These are phyloP conservation scores for Drosophila neonasuta DNA, from an alignment of 2,888 invertebrate species.

Conservation along the genomic window DNA sequence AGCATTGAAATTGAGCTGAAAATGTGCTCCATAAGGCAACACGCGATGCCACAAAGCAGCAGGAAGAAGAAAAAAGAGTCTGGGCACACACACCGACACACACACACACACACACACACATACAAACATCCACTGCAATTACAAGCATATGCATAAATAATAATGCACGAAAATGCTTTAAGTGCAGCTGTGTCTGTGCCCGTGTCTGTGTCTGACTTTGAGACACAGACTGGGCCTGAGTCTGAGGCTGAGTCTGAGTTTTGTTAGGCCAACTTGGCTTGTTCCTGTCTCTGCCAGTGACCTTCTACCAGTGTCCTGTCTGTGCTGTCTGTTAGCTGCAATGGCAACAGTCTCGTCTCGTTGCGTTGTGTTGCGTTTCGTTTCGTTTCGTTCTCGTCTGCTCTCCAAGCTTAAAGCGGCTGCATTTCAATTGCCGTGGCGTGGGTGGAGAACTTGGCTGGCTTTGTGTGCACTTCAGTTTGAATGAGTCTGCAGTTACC, in stretches of 20 bases:
- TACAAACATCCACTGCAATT: constrained; percentile 54
- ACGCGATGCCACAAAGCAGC: constrained; percentile 57
- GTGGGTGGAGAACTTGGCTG: constrained; percentile 14
- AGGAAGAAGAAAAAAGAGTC: constrained; percentile 45
- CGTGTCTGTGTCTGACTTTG: constrained; percentile 9
- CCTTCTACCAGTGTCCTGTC: constrained; percentile 24
- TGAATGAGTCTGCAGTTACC: constrained; percentile 76
- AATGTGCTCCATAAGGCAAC: constrained; percentile 44
- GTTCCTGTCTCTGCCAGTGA: constrained; percentile 32
- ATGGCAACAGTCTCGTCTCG: constrained; percentile 47
- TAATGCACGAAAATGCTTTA: constrained; percentile 76
- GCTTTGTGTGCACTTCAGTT: constrained; percentile 64
- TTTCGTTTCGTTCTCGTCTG: constrained; percentile 26
- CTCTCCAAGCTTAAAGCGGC: constrained; percentile 21
- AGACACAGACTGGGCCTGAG: constrained; percentile 4
- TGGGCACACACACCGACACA: constrained; percentile 44
- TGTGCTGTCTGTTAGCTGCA: constrained; percentile 19
- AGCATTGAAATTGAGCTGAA: constrained; percentile 66
- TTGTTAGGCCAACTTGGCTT: constrained; percentile 27
- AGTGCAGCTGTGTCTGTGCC: constrained; percentile 48
- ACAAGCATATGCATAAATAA: constrained; percentile 77
- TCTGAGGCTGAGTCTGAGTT: constrained; percentile 11
- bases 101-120: constrained; percentile 5
- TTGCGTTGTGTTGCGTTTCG: not conserved
- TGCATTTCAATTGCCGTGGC: constrained; percentile 12